Base-by-base conservation (phyloP, 2,113 vertebrate species). In the Thunnus maccoyii region DNA sequence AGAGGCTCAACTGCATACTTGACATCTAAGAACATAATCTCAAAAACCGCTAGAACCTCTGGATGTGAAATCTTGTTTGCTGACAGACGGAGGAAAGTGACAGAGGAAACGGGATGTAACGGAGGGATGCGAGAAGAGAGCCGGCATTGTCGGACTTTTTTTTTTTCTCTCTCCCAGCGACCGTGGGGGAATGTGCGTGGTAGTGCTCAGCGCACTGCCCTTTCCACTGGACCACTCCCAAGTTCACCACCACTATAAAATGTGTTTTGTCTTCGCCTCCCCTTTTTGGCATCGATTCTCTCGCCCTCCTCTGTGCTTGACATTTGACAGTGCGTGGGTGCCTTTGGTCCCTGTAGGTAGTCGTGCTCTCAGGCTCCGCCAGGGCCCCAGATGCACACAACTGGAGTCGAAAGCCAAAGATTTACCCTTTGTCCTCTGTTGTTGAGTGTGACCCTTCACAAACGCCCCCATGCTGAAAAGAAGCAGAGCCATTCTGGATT, bases 251-350 rank as follows among this genome's bases (percentile, higher is more conserved):
- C 25, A 58, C 20, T 55, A 77, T 86, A 84, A 88, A 88, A 79
- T 41, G 12, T 18, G 78, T 85, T 91, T 88, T 93, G 90, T 90
- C 63, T 83, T 78, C 3, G 36, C 50, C 20, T 64, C 81, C 51
- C 18, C 47, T 70, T 68, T 47, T 75, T 80, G 72, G 75, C 72
- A 72, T n/a, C 3, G 6, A 2, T 46, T 79, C 68, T 72, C 41
- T 36, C 11, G 25, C 51, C 80, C 78, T 85, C 90, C 72, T 85
- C 78, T 68, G 61, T 16, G 71, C 55, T 78, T 91, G 91, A 89
- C 92, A 88, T 93, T 91, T 91, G 78, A 66, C 78, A 82, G 70
- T 73, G 78, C 78, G 86, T 88, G 87, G 78, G 84, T n/a, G 69
- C 71, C 70, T 85, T 86, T 79, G 87, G 84, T 88, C 82, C 67